Conservation (phyloP, 2,113 vertebrate genomes). For the Poeciliopsis turrubarensis region DNA sequence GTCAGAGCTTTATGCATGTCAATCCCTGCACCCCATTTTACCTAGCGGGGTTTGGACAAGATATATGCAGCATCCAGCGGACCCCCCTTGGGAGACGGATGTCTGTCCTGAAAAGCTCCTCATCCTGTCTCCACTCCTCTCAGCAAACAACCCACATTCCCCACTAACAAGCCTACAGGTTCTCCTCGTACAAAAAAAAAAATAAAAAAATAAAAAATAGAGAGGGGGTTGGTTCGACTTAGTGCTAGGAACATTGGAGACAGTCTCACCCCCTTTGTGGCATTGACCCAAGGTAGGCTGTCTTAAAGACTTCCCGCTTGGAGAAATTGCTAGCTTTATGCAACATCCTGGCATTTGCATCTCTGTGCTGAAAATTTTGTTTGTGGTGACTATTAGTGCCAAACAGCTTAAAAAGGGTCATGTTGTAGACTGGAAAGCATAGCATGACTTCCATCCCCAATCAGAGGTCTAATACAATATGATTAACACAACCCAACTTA, state of each 20-base stretch:
- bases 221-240: constrained; percentile 60
- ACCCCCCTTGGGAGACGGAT: constrained; percentile 66
- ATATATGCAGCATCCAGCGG: constrained; percentile 67
- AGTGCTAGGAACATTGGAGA: constrained; percentile 51
- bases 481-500: constrained; percentile 57
- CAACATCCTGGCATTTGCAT: constrained; percentile 63
- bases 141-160: constrained; percentile 56
- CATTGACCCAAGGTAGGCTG: constrained; percentile 59
- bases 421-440: constrained; percentile 47
- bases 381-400: constrained; percentile 57
- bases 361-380: constrained; percentile 63
- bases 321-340: constrained; percentile 61
- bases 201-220: neutral
- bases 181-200: constrained; percentile 68
- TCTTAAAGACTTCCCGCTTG: constrained; percentile 72
- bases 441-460: constrained; percentile 47
- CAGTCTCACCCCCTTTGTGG: constrained; percentile 65
- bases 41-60: constrained; percentile 49
- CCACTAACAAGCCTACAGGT: constrained; percentile 70
- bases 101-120: constrained; percentile 64
- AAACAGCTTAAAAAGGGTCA: constrained; percentile 69
- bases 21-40: constrained; percentile 37
- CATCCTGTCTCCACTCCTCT: constrained; percentile 50
- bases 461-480: constrained; percentile 58
- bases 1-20: constrained; percentile 57